phyloP scores from a whole-genome alignment of 2,888 invertebrate species.

The Drosophila neutralis region DNA sequence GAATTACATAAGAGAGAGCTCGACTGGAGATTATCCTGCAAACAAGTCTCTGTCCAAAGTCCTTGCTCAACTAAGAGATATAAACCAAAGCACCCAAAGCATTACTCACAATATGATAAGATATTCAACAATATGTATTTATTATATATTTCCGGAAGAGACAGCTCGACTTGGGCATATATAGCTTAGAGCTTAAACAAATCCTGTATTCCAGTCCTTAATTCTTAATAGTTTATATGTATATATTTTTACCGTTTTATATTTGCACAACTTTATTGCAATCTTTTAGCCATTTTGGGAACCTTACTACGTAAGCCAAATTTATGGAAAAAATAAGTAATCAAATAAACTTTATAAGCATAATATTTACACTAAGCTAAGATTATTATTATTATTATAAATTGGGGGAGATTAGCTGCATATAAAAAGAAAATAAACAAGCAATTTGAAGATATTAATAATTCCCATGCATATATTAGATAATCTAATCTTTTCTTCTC shows the following conservation, averaged over 20 bases:
- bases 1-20: not conserved
- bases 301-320: not conserved
- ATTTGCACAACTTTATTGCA: not conserved
- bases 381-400: no score
- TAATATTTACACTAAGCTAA: no score
- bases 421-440: no score
- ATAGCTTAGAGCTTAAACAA: not conserved
- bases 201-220: no score
- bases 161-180: rapidly evolving
- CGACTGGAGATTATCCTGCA: not conserved
- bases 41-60: not conserved
- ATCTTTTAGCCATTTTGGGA: not conserved
- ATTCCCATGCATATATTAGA: not conserved
- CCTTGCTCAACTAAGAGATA: not conserved
- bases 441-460: not conserved
- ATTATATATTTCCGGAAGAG: not conserved
- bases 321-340: not conserved
- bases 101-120: not conserved
- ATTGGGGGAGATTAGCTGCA: no score
- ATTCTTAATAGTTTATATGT: not conserved
- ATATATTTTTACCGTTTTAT: not conserved
- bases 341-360: not conserved
- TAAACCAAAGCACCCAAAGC: not conserved
- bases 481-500: not conserved
- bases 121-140: not conserved